Conservation (phyloP, 2,797 vertebrate genomes). For the Aphelocoma californica region DNA sequence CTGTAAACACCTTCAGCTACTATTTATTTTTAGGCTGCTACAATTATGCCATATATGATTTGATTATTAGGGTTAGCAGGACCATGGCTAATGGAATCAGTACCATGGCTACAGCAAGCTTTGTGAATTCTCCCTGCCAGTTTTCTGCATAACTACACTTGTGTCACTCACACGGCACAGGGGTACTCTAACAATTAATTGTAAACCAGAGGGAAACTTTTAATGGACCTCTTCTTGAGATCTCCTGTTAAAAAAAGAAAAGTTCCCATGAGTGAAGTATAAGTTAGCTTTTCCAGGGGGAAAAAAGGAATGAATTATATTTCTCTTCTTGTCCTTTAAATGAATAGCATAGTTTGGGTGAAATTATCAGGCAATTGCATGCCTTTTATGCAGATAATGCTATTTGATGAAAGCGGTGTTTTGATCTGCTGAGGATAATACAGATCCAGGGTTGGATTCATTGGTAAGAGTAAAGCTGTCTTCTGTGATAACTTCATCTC, state of each 20-base stretch:
- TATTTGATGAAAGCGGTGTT: conserved; percentile 93
- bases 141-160: conserved; percentile 74
- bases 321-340: conserved; percentile 89
- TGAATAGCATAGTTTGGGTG: conserved; percentile 91
- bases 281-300: conserved; percentile 75
- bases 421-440: conserved; percentile 94
- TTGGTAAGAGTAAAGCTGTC: conserved; percentile 97
- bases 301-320: conserved; percentile 81
- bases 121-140: conserved; percentile 70
- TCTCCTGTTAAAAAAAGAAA: conserved; percentile 76
- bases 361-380: conserved; percentile 92
- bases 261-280: conserved; percentile 80
- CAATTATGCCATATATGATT: conserved; percentile 66
- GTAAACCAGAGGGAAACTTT: conserved; percentile 69
- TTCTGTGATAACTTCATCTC: conserved; percentile 99
- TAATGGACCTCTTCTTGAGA: conserved; percentile 76
- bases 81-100: conserved; percentile 78
- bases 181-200: conserved; percentile 75
- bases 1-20: conserved; percentile 1
- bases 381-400: conserved; percentile 99
- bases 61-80: conserved; percentile 71
- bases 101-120: conserved; percentile 59
- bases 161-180: conserved; percentile 66
- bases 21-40: conserved; percentile 58
- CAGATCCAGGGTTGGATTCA: conserved; percentile 86